A percentile compares a stretch with the other conserved stretches of the same genome.
These are phyloP conservation scores for Gadopsis marmoratus DNA, from an alignment of 2,797 vertebrate genomes.

Conservation along the genomic window DNA sequence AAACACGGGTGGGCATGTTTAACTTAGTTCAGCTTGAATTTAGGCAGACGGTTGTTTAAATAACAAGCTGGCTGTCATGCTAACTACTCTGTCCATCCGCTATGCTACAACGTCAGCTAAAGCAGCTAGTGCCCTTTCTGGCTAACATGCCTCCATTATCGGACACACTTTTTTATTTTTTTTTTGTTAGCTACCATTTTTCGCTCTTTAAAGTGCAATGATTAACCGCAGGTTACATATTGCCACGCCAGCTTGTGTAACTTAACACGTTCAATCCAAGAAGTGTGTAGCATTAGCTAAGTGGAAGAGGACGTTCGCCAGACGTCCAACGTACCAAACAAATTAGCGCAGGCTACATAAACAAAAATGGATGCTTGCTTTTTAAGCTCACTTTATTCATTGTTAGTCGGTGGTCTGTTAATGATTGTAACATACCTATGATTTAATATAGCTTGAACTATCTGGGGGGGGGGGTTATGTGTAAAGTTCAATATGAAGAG, in stretches of 20 bases:
- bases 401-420: background rate
- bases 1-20: fast-evolving
- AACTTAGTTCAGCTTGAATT: fast-evolving
- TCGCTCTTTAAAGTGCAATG: fast-evolving
- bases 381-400: background rate
- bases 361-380: fast-evolving
- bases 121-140: background rate
- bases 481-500: conserved; percentile 2
- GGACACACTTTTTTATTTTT: conserved; percentile 23
- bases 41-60: fast-evolving
- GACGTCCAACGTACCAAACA: too few species aligned
- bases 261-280: too few species aligned
- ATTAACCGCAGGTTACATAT: background rate
- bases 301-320: fast-evolving
- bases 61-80: background rate
- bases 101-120: background rate
- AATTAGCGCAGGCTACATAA: background rate
- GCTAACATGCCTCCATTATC: conserved; percentile 20
- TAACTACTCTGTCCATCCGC: background rate
- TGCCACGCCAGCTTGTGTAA: background rate
- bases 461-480: background rate
- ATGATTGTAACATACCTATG: too few species aligned
- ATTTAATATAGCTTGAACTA: too few species aligned
- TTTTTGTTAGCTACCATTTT: fast-evolving
- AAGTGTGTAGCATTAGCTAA: background rate